phyloP scores from a whole-genome alignment of 2,888 invertebrate genomes.

The Sphaerophoria rueppellii region DNA sequence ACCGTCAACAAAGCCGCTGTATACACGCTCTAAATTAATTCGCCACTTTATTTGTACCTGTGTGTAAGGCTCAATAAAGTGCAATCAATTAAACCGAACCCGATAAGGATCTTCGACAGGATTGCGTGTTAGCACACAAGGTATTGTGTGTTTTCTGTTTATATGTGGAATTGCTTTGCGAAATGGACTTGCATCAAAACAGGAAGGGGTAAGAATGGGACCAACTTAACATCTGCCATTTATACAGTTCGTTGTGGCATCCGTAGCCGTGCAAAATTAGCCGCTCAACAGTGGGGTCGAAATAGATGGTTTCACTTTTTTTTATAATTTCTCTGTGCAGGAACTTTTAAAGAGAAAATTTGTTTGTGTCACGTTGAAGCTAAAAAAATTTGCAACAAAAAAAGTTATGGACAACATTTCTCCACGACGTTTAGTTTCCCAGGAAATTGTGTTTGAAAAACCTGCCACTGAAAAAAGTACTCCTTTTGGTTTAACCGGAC shows the following conservation, averaged over 20 bases:
- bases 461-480: no score
- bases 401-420: no score
- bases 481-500: no score
- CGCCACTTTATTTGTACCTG: constrained; percentile 68
- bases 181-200: constrained; percentile 18
- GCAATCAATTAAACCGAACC: constrained; percentile 71
- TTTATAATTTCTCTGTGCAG: no score
- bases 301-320: no score
- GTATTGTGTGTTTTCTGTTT: neutral
- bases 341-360: no score
- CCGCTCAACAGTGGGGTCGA: neutral
- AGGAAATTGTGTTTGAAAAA: no score
- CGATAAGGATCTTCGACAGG: constrained; percentile 74
- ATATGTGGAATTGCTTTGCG: constrained; percentile 35
- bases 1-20: constrained; percentile 28
- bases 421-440: no score
- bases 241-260: constrained; percentile 59
- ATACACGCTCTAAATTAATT: constrained; percentile 72
- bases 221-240: constrained; percentile 63
- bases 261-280: constrained; percentile 11
- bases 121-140: constrained; percentile 69
- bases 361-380: no score
- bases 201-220: neutral
- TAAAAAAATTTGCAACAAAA: no score
- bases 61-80: constrained; percentile 73